Conservation (phyloP, 2,113 vertebrate species). For the Phylloscopus trochiloides region DNA sequence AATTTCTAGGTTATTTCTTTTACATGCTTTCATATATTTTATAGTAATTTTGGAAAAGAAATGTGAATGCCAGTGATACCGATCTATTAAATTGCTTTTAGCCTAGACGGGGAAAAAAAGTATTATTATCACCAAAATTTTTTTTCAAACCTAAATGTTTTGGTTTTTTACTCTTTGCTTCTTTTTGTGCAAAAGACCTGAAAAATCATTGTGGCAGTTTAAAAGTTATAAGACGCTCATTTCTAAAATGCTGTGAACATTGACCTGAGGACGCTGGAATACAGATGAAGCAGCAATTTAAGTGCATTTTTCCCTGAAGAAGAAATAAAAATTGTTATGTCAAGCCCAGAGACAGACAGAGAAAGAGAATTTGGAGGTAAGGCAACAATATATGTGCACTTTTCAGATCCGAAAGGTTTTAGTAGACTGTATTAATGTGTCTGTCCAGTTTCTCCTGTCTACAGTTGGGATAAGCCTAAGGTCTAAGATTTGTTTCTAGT, state of each 20-base stretch:
- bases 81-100: background rate
- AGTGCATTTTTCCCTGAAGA: background rate
- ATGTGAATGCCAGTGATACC: background rate
- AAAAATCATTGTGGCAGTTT: background rate
- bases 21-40: background rate
- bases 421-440: background rate
- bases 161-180: background rate
- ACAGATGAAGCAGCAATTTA: background rate
- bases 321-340: background rate
- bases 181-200: background rate
- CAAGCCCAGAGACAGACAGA: background rate
- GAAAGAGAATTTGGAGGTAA: background rate
- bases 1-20: background rate
- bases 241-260: background rate
- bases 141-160: background rate
- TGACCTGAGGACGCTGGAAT: background rate
- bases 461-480: background rate
- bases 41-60: background rate
- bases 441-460: background rate
- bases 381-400: background rate
- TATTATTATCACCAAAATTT: background rate
- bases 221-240: background rate
- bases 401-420: background rate
- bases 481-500: background rate
- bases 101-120: rapidly evolving